phyloP scores from a whole-genome alignment of 2,113 vertebrate species.

The Suricata suricatta region DNA sequence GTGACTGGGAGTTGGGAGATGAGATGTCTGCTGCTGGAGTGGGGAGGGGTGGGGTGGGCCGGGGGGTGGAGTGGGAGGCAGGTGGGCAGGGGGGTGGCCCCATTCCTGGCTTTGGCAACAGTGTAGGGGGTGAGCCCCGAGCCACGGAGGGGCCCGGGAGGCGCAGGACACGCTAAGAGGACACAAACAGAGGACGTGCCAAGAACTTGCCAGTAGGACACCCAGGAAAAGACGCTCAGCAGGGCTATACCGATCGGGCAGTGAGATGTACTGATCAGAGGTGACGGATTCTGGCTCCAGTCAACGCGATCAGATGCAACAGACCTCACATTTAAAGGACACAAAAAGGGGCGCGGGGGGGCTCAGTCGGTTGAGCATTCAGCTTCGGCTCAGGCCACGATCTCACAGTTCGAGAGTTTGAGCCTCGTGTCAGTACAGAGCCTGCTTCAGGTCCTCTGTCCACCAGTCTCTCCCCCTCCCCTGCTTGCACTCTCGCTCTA shows the following conservation, averaged over 20 bases:
- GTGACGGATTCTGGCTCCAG: background rate
- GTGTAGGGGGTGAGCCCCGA: background rate
- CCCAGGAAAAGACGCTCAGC: accelerated
- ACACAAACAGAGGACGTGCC: background rate
- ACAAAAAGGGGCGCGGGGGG: background rate
- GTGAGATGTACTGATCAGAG: background rate
- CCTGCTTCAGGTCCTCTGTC: too few relatives aligned
- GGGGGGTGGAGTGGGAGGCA: accelerated
- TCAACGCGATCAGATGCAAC: background rate
- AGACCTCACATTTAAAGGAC: background rate
- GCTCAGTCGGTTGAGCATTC: too few relatives aligned
- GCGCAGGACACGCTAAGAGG: background rate
- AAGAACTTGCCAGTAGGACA: accelerated
- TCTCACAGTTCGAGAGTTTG: too few relatives aligned
- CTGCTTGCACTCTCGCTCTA: too few relatives aligned
- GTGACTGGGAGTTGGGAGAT: background rate
- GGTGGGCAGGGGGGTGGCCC: accelerated
- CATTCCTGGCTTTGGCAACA: background rate
- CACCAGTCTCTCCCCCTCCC: too few relatives aligned
- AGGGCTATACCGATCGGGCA: accelerated
- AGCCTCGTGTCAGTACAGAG: too few relatives aligned
- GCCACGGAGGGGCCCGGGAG: background rate
- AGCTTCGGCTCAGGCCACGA: too few relatives aligned
- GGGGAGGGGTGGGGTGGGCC: accelerated
- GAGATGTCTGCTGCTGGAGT: background rate